A percentile compares a stretch with the other conserved stretches of the same genome.
Evolutionary conservation across 2,888 invertebrate genomes (phyloP).

Genomic region (Lochmaea capreae): DNA sequence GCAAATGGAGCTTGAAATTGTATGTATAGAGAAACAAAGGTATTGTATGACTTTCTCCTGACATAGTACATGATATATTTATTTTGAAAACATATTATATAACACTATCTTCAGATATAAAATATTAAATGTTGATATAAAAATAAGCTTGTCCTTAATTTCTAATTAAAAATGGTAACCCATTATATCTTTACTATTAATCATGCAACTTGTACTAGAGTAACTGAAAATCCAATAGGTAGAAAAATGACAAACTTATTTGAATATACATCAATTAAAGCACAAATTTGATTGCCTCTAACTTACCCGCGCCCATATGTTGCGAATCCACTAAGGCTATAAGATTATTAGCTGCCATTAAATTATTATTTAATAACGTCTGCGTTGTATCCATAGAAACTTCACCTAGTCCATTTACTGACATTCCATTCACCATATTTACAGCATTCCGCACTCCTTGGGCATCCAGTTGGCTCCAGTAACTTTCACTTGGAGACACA

Average conservation of each 20-base stretch:
- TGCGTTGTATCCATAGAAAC: conserved; percentile 77
- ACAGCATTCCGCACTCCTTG: conserved; percentile 75
- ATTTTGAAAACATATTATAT: neutral
- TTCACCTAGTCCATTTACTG: conserved; percentile 79
- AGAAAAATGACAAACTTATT: neutral
- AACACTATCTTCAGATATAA: neutral
- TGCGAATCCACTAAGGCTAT: conserved; percentile 63
- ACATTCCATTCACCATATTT: conserved; percentile 81
- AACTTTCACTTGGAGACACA: conserved; percentile 92
- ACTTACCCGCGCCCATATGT: conserved; percentile 50
- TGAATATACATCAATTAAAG: neutral
- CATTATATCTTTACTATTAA: no score
- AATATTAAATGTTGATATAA: neutral
- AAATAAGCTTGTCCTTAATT: neutral
- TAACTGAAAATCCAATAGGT: neutral
- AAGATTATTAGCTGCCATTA: conserved; percentile 65
- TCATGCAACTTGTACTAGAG: no score
- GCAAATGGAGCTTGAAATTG: neutral
- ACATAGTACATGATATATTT: neutral
- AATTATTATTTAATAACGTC: conserved; percentile 68
- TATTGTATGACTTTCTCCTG: neutral
- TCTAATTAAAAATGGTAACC: no score
- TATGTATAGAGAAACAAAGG: neutral
- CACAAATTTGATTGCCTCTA: neutral
- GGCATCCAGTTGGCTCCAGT: conserved; percentile 88